Evolutionary conservation across 1,140 invertebrate species (phyloP).

Genomic region (Cecropterus lyciades): DNA sequence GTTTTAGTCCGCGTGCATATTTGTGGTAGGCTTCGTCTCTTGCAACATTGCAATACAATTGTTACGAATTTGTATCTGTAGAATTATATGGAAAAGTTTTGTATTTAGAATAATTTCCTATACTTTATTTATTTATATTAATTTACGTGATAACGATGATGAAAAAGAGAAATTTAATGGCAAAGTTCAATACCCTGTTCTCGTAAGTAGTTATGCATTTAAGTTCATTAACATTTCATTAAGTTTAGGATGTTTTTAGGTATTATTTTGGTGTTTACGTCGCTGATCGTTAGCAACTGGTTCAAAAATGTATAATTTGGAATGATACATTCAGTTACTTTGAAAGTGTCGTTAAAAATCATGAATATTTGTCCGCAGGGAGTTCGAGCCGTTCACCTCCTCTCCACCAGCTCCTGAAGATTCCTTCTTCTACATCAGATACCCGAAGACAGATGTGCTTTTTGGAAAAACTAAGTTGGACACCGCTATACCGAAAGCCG

Average conservation of each 20-base stretch:
- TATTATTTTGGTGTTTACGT: too few relatives aligned
- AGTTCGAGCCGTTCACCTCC: conserved; percentile 87
- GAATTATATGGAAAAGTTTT: too few relatives aligned
- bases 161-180: conserved; percentile 64
- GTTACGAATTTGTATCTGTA: neutral
- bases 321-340: too few relatives aligned
- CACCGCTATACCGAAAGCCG: conserved; percentile 45
- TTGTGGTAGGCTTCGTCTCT: conserved; percentile 32
- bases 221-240: conserved; percentile 1
- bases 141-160: conserved; percentile 46
- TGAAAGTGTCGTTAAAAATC: neutral
- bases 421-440: conserved; percentile 88
- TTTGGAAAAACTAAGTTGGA: conserved; percentile 60
- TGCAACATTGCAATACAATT: neutral
- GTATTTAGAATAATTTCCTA: too few relatives aligned
- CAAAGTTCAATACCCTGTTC: conserved; percentile 58
- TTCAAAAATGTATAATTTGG: too few relatives aligned
- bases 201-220: conserved; percentile 58
- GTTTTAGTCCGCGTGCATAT: conserved; percentile 50
- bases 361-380: conserved; percentile 81
- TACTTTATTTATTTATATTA: neutral
- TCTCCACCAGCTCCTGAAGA: conserved; percentile 89
- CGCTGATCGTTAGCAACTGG: too few relatives aligned
- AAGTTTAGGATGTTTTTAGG: too few relatives aligned
- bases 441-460: conserved; percentile 78